Conservation (phyloP, 2,113 vertebrate species). For the Forbesichthys papilliferus region DNA sequence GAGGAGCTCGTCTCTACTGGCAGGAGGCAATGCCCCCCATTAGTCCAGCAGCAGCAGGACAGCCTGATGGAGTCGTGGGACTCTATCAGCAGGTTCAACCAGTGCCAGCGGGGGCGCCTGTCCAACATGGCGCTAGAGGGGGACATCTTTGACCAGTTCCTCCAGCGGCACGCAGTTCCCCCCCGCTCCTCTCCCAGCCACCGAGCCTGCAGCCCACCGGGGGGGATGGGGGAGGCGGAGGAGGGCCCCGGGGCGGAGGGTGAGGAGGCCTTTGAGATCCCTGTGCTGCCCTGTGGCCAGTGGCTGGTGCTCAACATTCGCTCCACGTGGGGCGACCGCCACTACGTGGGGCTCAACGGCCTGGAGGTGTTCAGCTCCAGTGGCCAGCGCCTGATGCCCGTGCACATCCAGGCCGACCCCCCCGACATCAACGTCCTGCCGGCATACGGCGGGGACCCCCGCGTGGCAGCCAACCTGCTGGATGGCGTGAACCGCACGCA, state of each 20-base stretch:
- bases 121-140: constrained; percentile 86
- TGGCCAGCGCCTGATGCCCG: constrained; percentile 82
- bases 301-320: constrained; percentile 84
- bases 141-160: constrained; percentile 92
- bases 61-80: constrained; percentile 89
- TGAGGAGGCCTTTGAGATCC: constrained; percentile 89
- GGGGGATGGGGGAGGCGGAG: constrained; percentile 53
- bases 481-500: constrained; percentile 92
- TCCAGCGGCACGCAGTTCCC: constrained; percentile 79
- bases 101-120: constrained; percentile 89
- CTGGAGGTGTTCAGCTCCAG: constrained; percentile 91
- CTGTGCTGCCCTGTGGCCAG: constrained; percentile 86
- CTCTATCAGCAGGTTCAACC: constrained; percentile 89
- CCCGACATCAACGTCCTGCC: constrained; percentile 93
- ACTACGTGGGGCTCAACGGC: constrained; percentile 94
- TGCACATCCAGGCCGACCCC: constrained; percentile 83
- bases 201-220: constrained; percentile 36
- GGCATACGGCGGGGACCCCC: constrained; percentile 88
- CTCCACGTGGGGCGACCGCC: constrained; percentile 97
- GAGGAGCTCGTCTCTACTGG: constrained; percentile 54
- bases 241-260: constrained; percentile 56
- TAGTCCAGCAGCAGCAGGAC: constrained; percentile 78
- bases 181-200: constrained; percentile 33
- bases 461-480: constrained; percentile 83
- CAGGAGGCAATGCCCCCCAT: constrained; percentile 53